These are phyloP conservation scores for Meleagris gallopavo DNA, from an alignment of 2,113 vertebrate species.

Conservation along the genomic window DNA sequence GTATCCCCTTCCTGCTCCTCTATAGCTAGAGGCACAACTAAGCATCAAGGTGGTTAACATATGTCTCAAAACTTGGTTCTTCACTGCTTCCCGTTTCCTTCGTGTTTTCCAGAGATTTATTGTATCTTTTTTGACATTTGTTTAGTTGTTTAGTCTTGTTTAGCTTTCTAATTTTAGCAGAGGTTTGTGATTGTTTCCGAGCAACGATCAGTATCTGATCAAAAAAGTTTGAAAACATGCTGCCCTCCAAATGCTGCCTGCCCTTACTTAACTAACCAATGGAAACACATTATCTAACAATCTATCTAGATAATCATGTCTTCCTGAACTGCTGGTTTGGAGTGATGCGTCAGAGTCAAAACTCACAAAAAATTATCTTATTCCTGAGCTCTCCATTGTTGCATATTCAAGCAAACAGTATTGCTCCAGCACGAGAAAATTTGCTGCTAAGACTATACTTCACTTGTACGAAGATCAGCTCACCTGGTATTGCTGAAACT, in stretches of 20 bases:
- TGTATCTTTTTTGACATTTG: background rate
- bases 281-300: background rate
- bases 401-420: rapidly evolving
- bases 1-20: background rate
- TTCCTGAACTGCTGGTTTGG: background rate
- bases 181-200: background rate
- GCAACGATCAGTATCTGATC: background rate
- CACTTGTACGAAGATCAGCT: background rate
- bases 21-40: background rate
- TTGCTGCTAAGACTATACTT: background rate
- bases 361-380: background rate
- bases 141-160: background rate
- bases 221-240: background rate
- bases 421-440: background rate
- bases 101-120: background rate
- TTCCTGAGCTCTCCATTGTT: background rate
- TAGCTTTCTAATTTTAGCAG: rapidly evolving
- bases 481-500: background rate
- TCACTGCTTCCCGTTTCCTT: rapidly evolving
- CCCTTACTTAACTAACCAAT: background rate
- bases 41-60: rapidly evolving
- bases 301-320: background rate
- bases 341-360: background rate
- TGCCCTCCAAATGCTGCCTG: background rate
- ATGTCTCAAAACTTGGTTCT: background rate